Percentiles rank a stretch among this genome's conserved stretches.
phyloP scores from a whole-genome alignment of 2,113 vertebrate genomes.

The Crotalus helleri region DNA sequence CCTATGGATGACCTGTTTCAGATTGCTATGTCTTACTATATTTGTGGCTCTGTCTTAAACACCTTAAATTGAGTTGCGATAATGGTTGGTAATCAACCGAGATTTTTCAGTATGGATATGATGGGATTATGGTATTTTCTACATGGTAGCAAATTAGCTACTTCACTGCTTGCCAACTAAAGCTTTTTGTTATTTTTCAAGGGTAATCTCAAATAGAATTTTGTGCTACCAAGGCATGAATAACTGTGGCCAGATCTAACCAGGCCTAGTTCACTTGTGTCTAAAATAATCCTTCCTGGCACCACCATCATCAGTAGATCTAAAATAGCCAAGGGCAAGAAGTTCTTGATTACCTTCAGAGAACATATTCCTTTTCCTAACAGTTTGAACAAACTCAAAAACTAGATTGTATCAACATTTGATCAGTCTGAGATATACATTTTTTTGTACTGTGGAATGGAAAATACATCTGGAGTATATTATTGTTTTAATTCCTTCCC shows the following conservation, averaged over 20 bases:
- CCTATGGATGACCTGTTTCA: background rate
- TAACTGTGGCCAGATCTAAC: background rate
- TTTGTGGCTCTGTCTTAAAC: background rate
- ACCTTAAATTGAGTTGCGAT: background rate
- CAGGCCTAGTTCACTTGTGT: background rate
- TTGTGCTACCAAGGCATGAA: background rate
- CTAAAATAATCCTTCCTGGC: background rate
- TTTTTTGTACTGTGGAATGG: background rate
- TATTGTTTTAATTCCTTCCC: slow-evolving; percentile 33
- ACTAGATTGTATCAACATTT: background rate
- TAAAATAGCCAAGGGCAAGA: background rate
- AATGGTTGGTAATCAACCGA: background rate
- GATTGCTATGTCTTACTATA: background rate
- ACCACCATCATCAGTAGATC: background rate
- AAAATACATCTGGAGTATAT: background rate
- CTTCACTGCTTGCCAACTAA: background rate
- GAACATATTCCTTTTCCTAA: background rate
- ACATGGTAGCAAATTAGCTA: background rate
- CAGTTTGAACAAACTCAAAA: background rate
- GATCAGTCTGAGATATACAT: background rate
- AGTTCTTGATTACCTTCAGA: background rate
- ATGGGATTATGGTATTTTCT: background rate
- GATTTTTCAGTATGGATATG: background rate
- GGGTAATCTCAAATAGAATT: background rate
- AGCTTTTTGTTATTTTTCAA: background rate